A percentile compares a stretch with the other conserved stretches of the same genome.
Evolutionary conservation across 1,140 invertebrate genomes (phyloP).

Genomic region (Cherax quadricarinatus): DNA sequence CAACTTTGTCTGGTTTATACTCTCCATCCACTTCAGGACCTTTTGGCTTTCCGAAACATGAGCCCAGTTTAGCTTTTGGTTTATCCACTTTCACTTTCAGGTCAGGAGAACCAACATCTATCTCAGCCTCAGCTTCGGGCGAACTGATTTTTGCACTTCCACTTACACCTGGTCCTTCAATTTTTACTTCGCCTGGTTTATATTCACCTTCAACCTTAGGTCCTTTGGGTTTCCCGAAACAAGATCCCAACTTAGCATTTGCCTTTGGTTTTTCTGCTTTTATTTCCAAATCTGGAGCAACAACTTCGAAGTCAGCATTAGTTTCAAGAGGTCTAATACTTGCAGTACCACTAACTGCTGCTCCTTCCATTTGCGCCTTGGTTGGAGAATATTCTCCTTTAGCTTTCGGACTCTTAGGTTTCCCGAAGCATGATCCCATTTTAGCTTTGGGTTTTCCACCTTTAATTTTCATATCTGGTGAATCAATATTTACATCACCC

Average conservation of each 20-base stretch:
- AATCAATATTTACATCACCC: constrained; percentile 15
- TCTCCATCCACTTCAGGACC: constrained; percentile 26
- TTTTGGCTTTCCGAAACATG: constrained; percentile 57
- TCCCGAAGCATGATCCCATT: constrained; percentile 65
- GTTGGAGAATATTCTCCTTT: constrained; percentile 34
- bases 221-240: constrained; percentile 37
- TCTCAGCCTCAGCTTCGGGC: background rate
- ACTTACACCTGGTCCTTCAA: constrained; percentile 11
- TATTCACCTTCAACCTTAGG: constrained; percentile 18
- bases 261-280: constrained; percentile 47
- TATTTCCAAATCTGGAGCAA: constrained; percentile 33
- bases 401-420: constrained; percentile 48
- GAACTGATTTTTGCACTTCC: background rate
- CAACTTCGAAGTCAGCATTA: constrained; percentile 16
- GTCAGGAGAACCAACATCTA: background rate
- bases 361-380: constrained; percentile 23
- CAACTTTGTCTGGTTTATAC: constrained; percentile 39
- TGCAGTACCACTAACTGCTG: background rate
- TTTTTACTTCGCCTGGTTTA: constrained; percentile 1
- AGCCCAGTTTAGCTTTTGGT: constrained; percentile 36
- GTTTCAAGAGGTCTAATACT: background rate
- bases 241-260: constrained; percentile 49
- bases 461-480: constrained; percentile 47
- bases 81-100: constrained; percentile 18
- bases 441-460: constrained; percentile 49